Percentiles rank a stretch among this genome's conserved stretches.
Conservation (phyloP, 2,113 vertebrate species). For the Myodes glareolus region DNA sequence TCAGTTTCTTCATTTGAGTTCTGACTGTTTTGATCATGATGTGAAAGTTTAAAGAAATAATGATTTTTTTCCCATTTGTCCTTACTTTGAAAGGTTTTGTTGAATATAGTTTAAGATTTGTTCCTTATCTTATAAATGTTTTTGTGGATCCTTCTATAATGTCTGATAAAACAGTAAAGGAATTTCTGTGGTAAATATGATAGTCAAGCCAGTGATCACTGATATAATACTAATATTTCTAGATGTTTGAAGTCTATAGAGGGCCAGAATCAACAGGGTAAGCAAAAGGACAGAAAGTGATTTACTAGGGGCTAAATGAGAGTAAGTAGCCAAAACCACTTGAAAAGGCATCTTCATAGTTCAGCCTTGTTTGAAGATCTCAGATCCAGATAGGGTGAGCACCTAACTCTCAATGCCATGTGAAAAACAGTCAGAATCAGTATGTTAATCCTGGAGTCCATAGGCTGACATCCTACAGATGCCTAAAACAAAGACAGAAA, state of each 20-base stretch:
- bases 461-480: not conserved
- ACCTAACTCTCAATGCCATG: not conserved
- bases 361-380: not conserved
- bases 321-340: not conserved
- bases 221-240: not conserved
- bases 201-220: not conserved
- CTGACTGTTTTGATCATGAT: conserved; percentile 44
- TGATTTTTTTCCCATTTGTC: conserved; percentile 11
- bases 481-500: too few species aligned
- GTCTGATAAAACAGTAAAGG: not conserved
- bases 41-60: conserved; percentile 21
- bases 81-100: conserved; percentile 34
- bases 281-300: not conserved
- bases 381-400: not conserved
- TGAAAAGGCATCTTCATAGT: not conserved
- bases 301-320: not conserved
- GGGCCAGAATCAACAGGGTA: not conserved
- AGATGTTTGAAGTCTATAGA: not conserved
- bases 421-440: too few species aligned
- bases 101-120: not conserved
- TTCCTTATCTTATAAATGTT: not conserved
- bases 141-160: not conserved
- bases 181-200: not conserved
- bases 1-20: conserved; percentile 38
- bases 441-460: not conserved